Conservation (phyloP, 1,140 invertebrate species). For the Neocloeon triangulifer region DNA sequence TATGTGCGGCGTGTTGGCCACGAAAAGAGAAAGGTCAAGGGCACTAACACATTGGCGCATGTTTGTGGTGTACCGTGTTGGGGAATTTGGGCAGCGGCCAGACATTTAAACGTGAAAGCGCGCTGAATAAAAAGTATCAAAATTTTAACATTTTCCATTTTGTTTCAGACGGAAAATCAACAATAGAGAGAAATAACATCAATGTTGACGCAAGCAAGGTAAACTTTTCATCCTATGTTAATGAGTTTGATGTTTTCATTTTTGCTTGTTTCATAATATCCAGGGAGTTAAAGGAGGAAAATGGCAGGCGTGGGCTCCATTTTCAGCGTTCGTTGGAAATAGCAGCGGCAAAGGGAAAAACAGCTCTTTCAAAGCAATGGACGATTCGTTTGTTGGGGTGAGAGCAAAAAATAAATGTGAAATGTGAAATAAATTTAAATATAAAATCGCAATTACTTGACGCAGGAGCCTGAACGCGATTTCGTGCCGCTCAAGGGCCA, state of each 20-base stretch:
- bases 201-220: conserved; percentile 7
- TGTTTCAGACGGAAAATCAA: conserved; percentile 5
- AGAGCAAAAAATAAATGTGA: conserved; percentile 9
- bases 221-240: not conserved
- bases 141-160: no score
- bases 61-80: no score
- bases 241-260: no score
- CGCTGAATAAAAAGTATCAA: no score
- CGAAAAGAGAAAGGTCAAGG: conserved; percentile 6
- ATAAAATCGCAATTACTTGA: conserved; percentile 3
- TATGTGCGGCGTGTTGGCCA: conserved; percentile 1
- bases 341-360: conserved; percentile 26
- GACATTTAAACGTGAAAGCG: no score
- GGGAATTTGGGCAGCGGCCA: no score
- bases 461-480: conserved; percentile 25
- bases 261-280: no score
- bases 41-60: not conserved
- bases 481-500: conserved; percentile 54
- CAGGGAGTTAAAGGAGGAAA: conserved; percentile 12
- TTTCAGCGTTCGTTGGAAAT: conserved; percentile 18
- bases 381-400: conserved; percentile 41
- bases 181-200: conserved; percentile 3
- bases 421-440: conserved; percentile 3
- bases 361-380: conserved; percentile 32
- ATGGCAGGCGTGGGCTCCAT: conserved; percentile 24